Percentiles rank a stretch among this genome's conserved stretches.
phyloP scores from a whole-genome alignment of 2,113 vertebrate species.

The Hippocampus barbouri region DNA sequence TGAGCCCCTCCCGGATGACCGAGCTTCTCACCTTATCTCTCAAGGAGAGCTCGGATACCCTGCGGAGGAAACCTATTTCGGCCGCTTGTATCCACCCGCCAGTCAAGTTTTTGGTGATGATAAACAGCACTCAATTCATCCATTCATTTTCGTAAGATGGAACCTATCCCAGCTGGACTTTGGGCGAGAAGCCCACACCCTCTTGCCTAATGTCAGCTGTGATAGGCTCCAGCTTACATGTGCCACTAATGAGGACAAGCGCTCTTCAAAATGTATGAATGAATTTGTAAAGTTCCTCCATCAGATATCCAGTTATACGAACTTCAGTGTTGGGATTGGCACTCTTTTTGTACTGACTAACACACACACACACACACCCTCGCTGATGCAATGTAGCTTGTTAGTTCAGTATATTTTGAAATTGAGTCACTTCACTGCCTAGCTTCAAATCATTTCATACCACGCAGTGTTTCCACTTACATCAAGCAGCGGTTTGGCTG shows the following conservation, averaged over 20 bases:
- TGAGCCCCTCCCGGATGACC: too few relatives aligned
- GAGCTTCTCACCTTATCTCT: too few relatives aligned
- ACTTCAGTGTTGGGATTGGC: neutral
- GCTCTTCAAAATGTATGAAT: neutral
- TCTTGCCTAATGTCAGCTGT: neutral
- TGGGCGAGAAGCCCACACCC: too few relatives aligned
- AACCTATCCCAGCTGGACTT: too few relatives aligned
- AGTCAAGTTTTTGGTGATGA: too few relatives aligned
- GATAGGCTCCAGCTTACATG: neutral
- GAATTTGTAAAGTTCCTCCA: neutral
- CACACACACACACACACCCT: neutral
- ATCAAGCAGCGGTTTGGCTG: slow-evolving; percentile 13
- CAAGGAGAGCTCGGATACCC: too few relatives aligned
- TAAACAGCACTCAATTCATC: too few relatives aligned
- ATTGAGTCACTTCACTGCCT: neutral
- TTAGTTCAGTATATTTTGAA: slow-evolving; percentile 11
- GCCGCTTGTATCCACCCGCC: too few relatives aligned
- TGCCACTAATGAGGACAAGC: neutral
- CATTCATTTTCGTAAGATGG: too few relatives aligned
- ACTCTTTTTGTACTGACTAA: neutral
- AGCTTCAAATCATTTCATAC: slow-evolving; percentile 4
- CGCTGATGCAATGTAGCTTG: slow-evolving; percentile 1
- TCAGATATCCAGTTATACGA: neutral
- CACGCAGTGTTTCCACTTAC: slow-evolving; percentile 40
- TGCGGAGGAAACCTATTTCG: too few relatives aligned